A percentile compares a stretch with the other conserved stretches of the same genome.
Evolutionary conservation across 2,888 invertebrate genomes (phyloP).

Genomic region (Troilus luridus): DNA sequence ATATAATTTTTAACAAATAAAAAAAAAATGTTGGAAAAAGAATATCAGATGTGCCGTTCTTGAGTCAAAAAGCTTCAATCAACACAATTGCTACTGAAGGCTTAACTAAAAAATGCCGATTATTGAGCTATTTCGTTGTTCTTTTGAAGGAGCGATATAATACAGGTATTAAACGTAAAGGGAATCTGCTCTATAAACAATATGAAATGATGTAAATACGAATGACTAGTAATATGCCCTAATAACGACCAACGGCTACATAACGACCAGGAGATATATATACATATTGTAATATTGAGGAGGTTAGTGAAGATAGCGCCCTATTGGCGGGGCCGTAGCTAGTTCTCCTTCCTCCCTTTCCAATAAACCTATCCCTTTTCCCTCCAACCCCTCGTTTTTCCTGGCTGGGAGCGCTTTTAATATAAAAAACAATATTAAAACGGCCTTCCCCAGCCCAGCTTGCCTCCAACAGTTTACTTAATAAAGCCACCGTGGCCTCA

Average conservation of each 20-base stretch:
- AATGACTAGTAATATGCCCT: neutral
- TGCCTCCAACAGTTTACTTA: constrained; percentile 47
- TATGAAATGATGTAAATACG: neutral
- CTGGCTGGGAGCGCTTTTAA: constrained; percentile 20
- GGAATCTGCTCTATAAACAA: neutral
- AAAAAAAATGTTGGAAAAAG: no score
- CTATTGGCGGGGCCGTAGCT: neutral
- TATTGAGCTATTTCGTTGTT: no score
- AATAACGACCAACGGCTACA: neutral
- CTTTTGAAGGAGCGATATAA: neutral
- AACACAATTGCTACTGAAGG: no score
- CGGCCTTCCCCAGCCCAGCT: neutral
- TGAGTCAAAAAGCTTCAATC: no score
- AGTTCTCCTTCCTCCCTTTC: constrained; percentile 14
- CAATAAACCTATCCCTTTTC: constrained; percentile 40
- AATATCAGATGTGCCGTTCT: no score
- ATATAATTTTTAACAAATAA: no score
- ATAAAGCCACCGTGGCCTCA: constrained; percentile 35
- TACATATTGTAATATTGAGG: neutral
- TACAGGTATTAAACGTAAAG: neutral
- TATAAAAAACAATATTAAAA: constrained; percentile 49
- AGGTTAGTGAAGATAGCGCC: neutral
- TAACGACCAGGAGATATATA: neutral
- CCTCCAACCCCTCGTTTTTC: neutral
- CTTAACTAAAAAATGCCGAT: no score